A percentile compares a stretch with the other conserved stretches of the same genome.
Evolutionary conservation across 1,140 invertebrate species (phyloP).

Genomic region (Argopecten irradians): DNA sequence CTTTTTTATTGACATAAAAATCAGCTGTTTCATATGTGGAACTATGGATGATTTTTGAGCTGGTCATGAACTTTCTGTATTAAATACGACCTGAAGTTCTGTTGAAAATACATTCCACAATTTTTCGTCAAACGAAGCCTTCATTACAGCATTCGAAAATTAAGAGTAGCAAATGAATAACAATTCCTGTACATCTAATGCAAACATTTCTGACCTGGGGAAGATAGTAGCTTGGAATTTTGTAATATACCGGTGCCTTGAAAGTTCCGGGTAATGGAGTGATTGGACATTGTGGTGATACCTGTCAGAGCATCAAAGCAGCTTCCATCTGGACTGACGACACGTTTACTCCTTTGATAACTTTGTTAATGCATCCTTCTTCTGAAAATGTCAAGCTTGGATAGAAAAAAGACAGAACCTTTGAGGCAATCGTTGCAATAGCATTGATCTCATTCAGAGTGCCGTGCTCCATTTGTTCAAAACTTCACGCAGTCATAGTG

Average conservation of each 20-base stretch:
- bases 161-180: too few relatives aligned
- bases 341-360: not conserved
- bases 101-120: too few relatives aligned
- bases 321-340: constrained; percentile 37
- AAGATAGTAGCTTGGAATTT: constrained; percentile 29
- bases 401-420: constrained; percentile 28
- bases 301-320: not conserved
- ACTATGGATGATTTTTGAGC: too few relatives aligned
- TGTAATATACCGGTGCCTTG: constrained; percentile 29
- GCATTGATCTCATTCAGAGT: constrained; percentile 39
- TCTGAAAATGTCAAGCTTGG: constrained; percentile 24
- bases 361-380: constrained; percentile 36
- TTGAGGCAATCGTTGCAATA: constrained; percentile 31
- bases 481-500: constrained; percentile 32
- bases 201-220: not conserved
- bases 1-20: too few relatives aligned
- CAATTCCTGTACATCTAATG: too few relatives aligned
- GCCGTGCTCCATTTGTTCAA: constrained; percentile 32
- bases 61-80: too few relatives aligned
- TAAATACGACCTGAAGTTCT: too few relatives aligned
- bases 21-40: too few relatives aligned
- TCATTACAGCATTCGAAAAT: too few relatives aligned
- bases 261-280: not conserved
- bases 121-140: too few relatives aligned
- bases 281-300: constrained; percentile 12